Conservation (phyloP, 2,888 invertebrate genomes). For the Scaptomyza flava region DNA sequence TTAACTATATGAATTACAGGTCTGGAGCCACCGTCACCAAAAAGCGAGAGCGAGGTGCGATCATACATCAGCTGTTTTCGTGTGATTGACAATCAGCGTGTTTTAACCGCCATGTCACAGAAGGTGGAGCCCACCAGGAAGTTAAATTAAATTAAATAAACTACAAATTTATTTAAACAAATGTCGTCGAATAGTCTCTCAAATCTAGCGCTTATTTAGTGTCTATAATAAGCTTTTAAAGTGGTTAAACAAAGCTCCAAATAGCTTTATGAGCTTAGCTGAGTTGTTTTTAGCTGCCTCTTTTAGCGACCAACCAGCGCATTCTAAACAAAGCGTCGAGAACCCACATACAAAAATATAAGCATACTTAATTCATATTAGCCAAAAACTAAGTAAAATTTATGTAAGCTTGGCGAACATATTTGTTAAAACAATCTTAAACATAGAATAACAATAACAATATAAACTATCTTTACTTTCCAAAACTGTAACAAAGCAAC, state of each 20-base stretch:
- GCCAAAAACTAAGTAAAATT: slow-evolving; percentile 36
- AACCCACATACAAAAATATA: slow-evolving; percentile 26
- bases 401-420: slow-evolving; percentile 38
- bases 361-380: slow-evolving; percentile 55
- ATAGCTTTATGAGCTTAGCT: neutral
- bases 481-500: slow-evolving; percentile 54
- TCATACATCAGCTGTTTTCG: slow-evolving; percentile 90
- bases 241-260: slow-evolving; percentile 6
- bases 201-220: slow-evolving; percentile 37
- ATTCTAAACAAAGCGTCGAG: slow-evolving; percentile 33
- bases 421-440: slow-evolving; percentile 13
- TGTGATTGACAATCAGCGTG: slow-evolving; percentile 92
- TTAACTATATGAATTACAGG: slow-evolving; percentile 83
- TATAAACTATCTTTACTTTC: slow-evolving; percentile 46
- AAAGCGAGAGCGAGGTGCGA: slow-evolving; percentile 89
- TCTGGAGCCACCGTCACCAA: slow-evolving; percentile 89
- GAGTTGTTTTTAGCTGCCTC: too few relatives aligned
- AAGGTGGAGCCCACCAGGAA: slow-evolving; percentile 88
- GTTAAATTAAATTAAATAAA: slow-evolving; percentile 55
- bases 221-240: slow-evolving; percentile 37
- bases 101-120: slow-evolving; percentile 91
- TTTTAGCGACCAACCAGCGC: slow-evolving; percentile 45
- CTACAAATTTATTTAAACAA: slow-evolving; percentile 6
- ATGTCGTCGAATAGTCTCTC: slow-evolving; percentile 23
- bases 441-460: neutral